Base-by-base conservation (phyloP, 2,113 vertebrate genomes). In the Nicator chloris region DNA sequence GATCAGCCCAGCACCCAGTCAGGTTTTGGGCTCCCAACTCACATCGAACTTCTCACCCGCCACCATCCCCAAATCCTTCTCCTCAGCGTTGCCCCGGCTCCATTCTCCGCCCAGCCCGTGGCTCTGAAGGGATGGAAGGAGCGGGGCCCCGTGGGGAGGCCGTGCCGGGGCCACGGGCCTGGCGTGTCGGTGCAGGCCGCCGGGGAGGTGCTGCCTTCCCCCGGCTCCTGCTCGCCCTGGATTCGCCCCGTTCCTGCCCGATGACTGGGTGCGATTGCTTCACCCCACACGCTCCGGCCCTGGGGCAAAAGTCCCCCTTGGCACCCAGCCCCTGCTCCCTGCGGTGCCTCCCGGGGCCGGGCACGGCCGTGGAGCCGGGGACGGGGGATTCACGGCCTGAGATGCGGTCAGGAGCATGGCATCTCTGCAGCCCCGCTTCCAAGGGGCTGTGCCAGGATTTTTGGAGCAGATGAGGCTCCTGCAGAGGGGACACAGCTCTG, bases 351-450 rank as follows among this genome's bases (percentile, higher is more conserved):
- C 57, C 16, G 0, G 30, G 42, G 28, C 26, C 0, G 10, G n/a
- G n/a, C 73, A 22, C 0, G 21, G 64, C 3, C 60, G 0, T 1
- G 61, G 50, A 20, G 5, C 0, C 8, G 23, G 66, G 21, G 26
- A 27, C 4, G 23, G 10, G 1, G 7, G 3, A 2, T 33, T 24
- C 2, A 0, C 0, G 40, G 44, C 35, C n/a, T 12, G 11, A 6
- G 21, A 17, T 2, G 13, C 0, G 3, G 15, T 6, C 3, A 0
- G 13, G 28, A 22, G 11, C 28, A 9, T 57, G 5, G 1, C 13
- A 1, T 16, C 44, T n/a, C 56, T 2, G 14, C 33, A 11, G 4
- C 28, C 18, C 13, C 15, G 0, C 10, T 69, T 39, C 50, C 4
- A 1, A 64, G 11, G 22, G 44, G 56, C 11, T 64, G 23, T 27